phyloP scores from a whole-genome alignment of 2,113 vertebrate genomes.

The Potamarius usumacintae region DNA sequence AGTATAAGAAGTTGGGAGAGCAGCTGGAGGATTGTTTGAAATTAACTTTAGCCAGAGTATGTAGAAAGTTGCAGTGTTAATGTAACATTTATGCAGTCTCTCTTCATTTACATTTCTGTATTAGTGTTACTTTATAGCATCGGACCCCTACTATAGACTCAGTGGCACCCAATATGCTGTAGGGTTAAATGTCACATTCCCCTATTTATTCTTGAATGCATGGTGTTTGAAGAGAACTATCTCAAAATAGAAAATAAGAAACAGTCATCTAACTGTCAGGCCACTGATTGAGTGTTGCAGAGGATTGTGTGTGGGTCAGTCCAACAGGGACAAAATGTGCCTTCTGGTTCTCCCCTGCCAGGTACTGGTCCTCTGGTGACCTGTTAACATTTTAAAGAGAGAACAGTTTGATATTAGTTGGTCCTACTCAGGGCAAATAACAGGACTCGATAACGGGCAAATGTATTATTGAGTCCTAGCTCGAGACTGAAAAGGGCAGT shows the following conservation, averaged over 20 bases:
- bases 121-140: background rate
- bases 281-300: background rate
- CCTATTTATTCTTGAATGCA: background rate
- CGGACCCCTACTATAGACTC: background rate
- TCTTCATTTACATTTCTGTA: background rate
- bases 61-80: background rate
- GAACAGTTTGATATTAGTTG: background rate
- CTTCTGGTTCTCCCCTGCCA: background rate
- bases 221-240: background rate
- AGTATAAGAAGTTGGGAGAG: background rate
- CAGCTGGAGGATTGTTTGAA: background rate
- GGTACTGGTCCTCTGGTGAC: background rate
- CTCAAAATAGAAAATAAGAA: background rate
- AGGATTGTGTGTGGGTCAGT: background rate
- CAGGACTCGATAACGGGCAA: background rate
- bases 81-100: background rate
- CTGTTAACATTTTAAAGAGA: conserved; percentile 3
- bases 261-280: background rate
- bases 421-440: background rate
- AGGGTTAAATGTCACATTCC: background rate
- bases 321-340: background rate
- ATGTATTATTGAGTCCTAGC: background rate
- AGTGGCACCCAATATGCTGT: background rate
- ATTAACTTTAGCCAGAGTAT: background rate
- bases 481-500: background rate